Percentiles rank a stretch among this genome's conserved stretches.
These are phyloP conservation scores for Karalla daura DNA, from an alignment of 2,797 vertebrate genomes.

Conservation along the genomic window DNA sequence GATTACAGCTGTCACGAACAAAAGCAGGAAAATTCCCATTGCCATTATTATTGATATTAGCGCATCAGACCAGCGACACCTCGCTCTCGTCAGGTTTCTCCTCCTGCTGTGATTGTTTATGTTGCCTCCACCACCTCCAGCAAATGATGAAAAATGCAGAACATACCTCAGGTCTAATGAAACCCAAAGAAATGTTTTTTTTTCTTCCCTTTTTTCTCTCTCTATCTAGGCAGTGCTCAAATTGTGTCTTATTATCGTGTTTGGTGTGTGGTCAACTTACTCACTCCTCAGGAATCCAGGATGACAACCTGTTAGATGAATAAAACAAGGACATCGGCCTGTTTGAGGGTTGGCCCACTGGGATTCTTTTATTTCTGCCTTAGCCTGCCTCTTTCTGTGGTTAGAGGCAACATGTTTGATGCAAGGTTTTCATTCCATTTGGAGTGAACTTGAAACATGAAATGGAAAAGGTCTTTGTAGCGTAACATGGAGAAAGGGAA, in stretches of 20 bases:
- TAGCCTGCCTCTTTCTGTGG: neutral
- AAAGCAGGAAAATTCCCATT: constrained; percentile 32
- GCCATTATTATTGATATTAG: constrained; percentile 13
- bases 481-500: neutral
- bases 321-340: neutral
- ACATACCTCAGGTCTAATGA: constrained; percentile 17
- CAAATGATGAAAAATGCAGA: constrained; percentile 55
- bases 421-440: neutral
- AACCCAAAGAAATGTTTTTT: constrained; percentile 33
- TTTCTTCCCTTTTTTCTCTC: too few species aligned
- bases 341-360: neutral
- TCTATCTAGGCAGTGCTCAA: constrained; percentile 41
- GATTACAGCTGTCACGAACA: constrained; percentile 14
- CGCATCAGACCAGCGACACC: constrained; percentile 31
- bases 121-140: constrained; percentile 31
- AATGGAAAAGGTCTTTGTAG: neutral
- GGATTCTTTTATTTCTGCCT: neutral
- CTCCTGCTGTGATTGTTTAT: constrained; percentile 45
- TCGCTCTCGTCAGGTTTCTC: constrained; percentile 55
- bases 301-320: neutral
- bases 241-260: constrained; percentile 12
- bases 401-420: neutral
- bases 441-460: neutral
- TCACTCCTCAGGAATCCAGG: neutral
- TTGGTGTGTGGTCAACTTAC: neutral